Percentiles rank a stretch among this genome's conserved stretches.
These are phyloP conservation scores for Triplophysa yarkandensis DNA, from an alignment of 2,797 vertebrate genomes.

Conservation along the genomic window DNA sequence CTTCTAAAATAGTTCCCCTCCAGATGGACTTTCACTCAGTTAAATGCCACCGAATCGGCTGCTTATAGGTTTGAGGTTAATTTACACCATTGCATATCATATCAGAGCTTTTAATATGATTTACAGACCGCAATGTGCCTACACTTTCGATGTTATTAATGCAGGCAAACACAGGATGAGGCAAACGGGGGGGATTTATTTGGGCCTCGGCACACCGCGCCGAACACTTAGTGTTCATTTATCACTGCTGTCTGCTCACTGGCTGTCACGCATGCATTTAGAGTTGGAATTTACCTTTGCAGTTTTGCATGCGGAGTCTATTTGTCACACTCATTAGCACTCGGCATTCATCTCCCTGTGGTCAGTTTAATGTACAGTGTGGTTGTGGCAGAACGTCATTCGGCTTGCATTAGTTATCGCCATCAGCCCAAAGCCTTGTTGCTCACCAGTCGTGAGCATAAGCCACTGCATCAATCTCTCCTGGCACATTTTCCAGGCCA, in stretches of 20 bases:
- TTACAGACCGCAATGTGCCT: constrained; percentile 56
- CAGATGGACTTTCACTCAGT: constrained; percentile 61
- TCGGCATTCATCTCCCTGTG: constrained; percentile 65
- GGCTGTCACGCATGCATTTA: constrained; percentile 67
- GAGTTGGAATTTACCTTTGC: constrained; percentile 71
- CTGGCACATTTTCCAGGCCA: constrained; percentile 16
- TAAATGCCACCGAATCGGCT: constrained; percentile 41
- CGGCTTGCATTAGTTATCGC: constrained; percentile 39
- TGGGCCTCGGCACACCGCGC: constrained; percentile 57
- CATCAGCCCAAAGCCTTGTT: constrained; percentile 26
- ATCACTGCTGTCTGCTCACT: constrained; percentile 64
- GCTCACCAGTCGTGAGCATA: constrained; percentile 33
- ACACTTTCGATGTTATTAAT: constrained; percentile 63
- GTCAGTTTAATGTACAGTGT: constrained; percentile 68
- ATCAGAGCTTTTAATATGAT: constrained; percentile 65
- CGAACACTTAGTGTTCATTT: constrained; percentile 69
- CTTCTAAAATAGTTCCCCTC: constrained; percentile 53
- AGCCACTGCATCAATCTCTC: constrained; percentile 45
- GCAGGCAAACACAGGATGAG: constrained; percentile 51
- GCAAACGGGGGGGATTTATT: constrained; percentile 59
- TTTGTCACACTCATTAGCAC: constrained; percentile 72
- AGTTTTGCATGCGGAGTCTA: constrained; percentile 69
- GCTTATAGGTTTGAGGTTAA: constrained; percentile 50
- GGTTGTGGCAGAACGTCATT: constrained; percentile 54
- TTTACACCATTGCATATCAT: constrained; percentile 61